Conservation (phyloP, 1,140 invertebrate species). For the Cydia amplana region DNA sequence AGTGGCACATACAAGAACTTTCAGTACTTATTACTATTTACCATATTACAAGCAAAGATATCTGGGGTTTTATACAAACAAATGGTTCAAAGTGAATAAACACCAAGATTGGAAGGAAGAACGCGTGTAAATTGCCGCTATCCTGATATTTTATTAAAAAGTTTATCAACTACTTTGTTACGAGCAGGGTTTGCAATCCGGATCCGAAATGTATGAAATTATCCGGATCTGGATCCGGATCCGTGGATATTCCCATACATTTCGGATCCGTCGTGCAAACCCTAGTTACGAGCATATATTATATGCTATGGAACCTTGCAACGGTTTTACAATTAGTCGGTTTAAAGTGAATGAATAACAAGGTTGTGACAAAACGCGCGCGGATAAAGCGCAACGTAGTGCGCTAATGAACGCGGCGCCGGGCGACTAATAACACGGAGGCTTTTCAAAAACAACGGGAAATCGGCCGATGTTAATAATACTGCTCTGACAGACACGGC, state of each 20-base stretch:
- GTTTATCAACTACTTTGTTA: background rate
- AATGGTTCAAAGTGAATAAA: background rate
- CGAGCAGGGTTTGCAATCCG: too few species aligned
- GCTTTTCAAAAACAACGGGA: slow-evolving; percentile 59
- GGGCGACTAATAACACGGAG: slow-evolving; percentile 51
- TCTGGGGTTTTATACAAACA: background rate
- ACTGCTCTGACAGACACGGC: slow-evolving; percentile 43
- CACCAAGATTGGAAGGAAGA: too few species aligned
- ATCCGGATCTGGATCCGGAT: too few species aligned
- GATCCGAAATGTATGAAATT: too few species aligned
- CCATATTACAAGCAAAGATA: background rate
- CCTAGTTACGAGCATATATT: background rate
- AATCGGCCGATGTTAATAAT: slow-evolving; percentile 54
- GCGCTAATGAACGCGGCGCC: slow-evolving; percentile 52
- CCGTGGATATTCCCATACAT: too few species aligned
- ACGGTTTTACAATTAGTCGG: slow-evolving; percentile 48
- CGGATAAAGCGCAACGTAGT: slow-evolving; percentile 49
- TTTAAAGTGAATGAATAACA: slow-evolving; percentile 53
- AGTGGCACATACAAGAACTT: too few species aligned
- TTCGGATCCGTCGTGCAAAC: too few species aligned
- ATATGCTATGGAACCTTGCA: background rate
- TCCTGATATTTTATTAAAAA: too few species aligned
- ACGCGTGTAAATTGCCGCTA: too few species aligned
- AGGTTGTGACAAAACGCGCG: slow-evolving; percentile 45
- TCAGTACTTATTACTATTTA: too few species aligned